Conservation (phyloP, 2,888 invertebrate species). For the Eucera pruinosa region DNA sequence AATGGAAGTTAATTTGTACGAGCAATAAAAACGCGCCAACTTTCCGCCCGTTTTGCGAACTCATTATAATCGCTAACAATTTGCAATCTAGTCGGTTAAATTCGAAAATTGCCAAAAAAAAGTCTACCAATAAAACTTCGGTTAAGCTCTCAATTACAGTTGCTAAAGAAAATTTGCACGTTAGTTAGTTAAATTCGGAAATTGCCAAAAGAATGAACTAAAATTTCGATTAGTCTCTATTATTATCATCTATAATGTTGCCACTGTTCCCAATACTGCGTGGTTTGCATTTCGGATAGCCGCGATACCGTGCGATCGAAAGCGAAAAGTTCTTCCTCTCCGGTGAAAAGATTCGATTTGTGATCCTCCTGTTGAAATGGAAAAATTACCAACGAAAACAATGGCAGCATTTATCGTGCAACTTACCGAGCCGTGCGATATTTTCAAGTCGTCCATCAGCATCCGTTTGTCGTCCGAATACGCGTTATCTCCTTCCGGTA, state of each 20-base stretch:
- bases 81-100: constrained; percentile 13
- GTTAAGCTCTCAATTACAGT: no score
- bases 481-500: constrained; percentile 85
- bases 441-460: constrained; percentile 98
- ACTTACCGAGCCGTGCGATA: constrained; percentile 90
- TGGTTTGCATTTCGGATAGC: constrained; percentile 97
- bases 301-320: constrained; percentile 97
- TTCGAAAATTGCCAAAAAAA: no score
- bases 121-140: no score
- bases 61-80: constrained; percentile 8
- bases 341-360: constrained; percentile 96
- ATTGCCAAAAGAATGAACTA: no score
- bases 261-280: constrained; percentile 96
- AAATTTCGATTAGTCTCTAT: constrained; percentile 49
- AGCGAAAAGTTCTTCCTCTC: constrained; percentile 99
- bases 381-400: constrained; percentile 12
- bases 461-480: constrained; percentile 92
- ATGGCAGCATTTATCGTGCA: not conserved
- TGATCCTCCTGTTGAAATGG: constrained; percentile 87
- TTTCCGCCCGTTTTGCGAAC: no score
- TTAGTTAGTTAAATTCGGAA: no score
- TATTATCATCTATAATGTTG: constrained; percentile 82
- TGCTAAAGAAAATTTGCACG: no score
- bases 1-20: no score
- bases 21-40: no score